Conservation (phyloP, 2,888 invertebrate species). For the Altica lythri region DNA sequence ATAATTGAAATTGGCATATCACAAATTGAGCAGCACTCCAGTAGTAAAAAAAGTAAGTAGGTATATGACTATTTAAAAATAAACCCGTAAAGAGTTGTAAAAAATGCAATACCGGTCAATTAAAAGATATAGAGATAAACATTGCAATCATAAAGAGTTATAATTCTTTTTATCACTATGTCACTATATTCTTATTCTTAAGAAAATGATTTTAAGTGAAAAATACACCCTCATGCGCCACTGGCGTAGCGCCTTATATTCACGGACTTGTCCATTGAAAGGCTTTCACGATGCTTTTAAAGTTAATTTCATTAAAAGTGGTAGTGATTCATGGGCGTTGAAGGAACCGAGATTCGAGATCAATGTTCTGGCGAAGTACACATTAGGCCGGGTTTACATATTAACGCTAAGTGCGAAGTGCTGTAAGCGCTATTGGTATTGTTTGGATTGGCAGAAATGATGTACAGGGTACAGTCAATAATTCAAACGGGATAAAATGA, state of each 20-base stretch:
- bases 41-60: no score
- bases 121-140: no score
- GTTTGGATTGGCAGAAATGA: slow-evolving; percentile 46
- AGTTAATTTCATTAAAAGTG: slow-evolving; percentile 52
- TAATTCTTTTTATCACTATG: no score
- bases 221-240: slow-evolving; percentile 9
- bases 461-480: slow-evolving; percentile 16
- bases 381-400: slow-evolving; percentile 44
- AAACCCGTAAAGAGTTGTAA: no score
- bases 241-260: slow-evolving; percentile 41
- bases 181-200: not conserved
- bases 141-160: no score
- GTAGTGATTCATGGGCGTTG: slow-evolving; percentile 52
- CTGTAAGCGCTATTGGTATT: slow-evolving; percentile 49
- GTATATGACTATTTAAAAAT: no score
- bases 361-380: slow-evolving; percentile 42
- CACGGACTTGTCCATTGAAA: slow-evolving; percentile 47
- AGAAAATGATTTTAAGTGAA: not conserved
- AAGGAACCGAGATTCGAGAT: slow-evolving; percentile 39
- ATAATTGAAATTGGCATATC: no score
- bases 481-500: slow-evolving; percentile 8
- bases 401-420: slow-evolving; percentile 52
- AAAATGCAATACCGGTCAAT: no score
- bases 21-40: no score
- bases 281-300: slow-evolving; percentile 50